A percentile compares a stretch with the other conserved stretches of the same genome.
phyloP scores from a whole-genome alignment of 2,888 invertebrate genomes.

The Leptinotarsa juncta region DNA sequence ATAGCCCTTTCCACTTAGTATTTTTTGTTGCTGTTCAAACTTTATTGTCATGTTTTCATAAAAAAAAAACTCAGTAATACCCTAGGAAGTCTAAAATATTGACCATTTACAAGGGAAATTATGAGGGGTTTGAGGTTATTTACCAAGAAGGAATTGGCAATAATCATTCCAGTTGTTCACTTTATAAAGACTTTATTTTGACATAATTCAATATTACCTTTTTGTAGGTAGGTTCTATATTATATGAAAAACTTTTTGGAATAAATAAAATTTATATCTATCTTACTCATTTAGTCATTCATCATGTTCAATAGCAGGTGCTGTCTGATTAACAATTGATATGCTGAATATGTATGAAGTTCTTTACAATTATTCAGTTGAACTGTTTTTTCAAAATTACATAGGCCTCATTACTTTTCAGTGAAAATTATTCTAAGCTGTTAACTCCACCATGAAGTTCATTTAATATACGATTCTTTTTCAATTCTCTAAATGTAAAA shows the following conservation, averaged over 20 bases:
- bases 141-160: not conserved
- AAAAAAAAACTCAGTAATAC: too few species aligned
- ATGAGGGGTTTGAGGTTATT: not conserved
- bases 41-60: too few species aligned
- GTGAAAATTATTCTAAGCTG: too few species aligned
- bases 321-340: conserved; percentile 17
- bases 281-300: conserved; percentile 4
- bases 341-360: not conserved
- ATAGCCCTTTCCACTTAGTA: too few species aligned
- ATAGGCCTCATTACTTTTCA: not conserved
- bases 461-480: too few species aligned
- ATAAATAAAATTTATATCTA: conserved; percentile 18
- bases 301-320: conserved; percentile 3
- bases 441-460: too few species aligned
- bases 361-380: not conserved
- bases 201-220: conserved; percentile 11
- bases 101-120: too few species aligned
- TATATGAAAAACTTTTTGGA: conserved; percentile 14
- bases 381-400: not conserved
- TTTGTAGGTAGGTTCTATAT: conserved; percentile 13
- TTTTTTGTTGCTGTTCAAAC: too few species aligned
- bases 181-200: conserved; percentile 14
- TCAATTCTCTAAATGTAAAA: not conserved
- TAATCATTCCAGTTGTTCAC: not conserved
- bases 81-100: too few species aligned